Conservation (phyloP, 2,113 vertebrate genomes). For the Elanus axillaris region DNA sequence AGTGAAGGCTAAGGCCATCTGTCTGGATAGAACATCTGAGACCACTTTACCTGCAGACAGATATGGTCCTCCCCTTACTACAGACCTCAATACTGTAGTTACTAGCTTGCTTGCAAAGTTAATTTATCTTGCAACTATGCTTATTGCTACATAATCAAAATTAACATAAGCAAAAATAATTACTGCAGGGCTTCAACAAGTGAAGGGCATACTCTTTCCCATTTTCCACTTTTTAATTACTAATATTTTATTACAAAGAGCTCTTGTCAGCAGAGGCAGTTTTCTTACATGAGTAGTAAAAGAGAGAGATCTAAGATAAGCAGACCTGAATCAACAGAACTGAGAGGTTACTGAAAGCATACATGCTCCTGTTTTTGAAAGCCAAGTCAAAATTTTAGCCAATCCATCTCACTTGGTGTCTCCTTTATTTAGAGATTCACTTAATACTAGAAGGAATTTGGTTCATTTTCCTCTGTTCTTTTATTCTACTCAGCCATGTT, state of each 20-base stretch:
- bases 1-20: neutral
- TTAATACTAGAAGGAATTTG: neutral
- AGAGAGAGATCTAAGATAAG: neutral
- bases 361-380: neutral
- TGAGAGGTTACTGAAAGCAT: neutral
- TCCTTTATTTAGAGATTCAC: neutral
- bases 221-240: neutral
- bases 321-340: neutral
- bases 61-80: neutral
- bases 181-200: neutral
- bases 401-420: neutral
- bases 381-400: neutral
- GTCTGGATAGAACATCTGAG: neutral
- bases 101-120: neutral
- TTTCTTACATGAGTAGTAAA: neutral
- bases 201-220: neutral
- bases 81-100: neutral
- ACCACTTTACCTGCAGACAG: neutral
- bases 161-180: slow-evolving; percentile 3
- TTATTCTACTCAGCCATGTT: neutral
- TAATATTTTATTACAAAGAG: neutral
- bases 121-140: neutral
- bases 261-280: neutral
- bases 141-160: neutral
- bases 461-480: neutral